Evolutionary conservation across 2,113 vertebrate genomes (phyloP).

Genomic region (Chlorodrepanis virens): DNA sequence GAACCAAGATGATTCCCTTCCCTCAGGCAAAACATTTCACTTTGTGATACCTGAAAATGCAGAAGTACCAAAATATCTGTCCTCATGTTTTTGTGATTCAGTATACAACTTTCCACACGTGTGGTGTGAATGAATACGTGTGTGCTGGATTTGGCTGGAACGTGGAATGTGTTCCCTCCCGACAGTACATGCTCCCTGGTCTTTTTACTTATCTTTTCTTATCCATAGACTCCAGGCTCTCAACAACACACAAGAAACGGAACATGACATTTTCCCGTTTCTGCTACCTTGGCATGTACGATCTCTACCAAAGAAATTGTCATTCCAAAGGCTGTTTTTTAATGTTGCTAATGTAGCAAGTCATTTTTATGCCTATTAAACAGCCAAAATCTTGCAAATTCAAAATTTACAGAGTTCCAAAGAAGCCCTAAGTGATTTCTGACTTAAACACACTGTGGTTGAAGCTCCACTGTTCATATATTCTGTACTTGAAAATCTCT

Average conservation of each 20-base stretch:
- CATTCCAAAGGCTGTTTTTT: not conserved
- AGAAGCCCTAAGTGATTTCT: not conserved
- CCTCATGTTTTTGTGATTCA: not conserved
- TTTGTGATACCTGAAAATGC: not conserved
- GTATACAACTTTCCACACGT: not conserved
- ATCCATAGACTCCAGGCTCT: fast-evolving
- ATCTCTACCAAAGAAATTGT: not conserved
- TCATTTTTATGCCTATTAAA: not conserved
- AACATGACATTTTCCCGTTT: not conserved
- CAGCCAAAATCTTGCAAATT: not conserved
- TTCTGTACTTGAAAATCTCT: not conserved
- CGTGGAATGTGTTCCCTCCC: fast-evolving
- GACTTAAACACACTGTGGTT: not conserved
- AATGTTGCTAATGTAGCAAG: not conserved
- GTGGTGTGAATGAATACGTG: fast-evolving
- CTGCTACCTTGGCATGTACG: not conserved
- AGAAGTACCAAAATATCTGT: not conserved
- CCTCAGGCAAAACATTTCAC: not conserved
- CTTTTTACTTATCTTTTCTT: not conserved
- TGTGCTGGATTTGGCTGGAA: not conserved
- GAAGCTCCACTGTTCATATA: not conserved
- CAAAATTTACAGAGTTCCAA: not conserved
- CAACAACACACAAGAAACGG: not conserved
- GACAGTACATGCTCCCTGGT: not conserved
- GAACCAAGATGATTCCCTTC: not conserved